Evolutionary conservation across 2,797 vertebrate species (phyloP).

Genomic region (Diplodus puntazzo): DNA sequence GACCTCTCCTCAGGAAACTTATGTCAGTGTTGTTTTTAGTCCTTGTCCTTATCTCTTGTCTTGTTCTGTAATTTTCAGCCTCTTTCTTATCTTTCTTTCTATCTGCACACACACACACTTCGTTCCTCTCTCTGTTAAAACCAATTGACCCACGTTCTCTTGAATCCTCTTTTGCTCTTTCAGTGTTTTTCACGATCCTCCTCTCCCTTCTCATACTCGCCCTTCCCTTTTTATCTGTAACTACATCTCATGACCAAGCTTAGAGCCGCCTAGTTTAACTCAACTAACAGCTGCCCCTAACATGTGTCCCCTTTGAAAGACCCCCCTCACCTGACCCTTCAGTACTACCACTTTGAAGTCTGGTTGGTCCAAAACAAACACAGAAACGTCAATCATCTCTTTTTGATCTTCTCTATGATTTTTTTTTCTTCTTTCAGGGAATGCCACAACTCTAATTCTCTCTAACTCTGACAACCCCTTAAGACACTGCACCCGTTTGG

Average conservation of each 20-base stretch:
- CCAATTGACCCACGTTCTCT: conserved; percentile 41
- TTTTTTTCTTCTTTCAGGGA: conserved; percentile 82
- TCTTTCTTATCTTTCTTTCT: conserved; percentile 50
- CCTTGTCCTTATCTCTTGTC: conserved; percentile 78
- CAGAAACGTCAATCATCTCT: conserved; percentile 65
- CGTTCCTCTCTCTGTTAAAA: conserved; percentile 46
- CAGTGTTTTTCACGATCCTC: conserved; percentile 67
- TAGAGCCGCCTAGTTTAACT: conserved; percentile 75
- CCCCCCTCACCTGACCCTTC: conserved; percentile 43
- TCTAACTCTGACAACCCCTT: conserved; percentile 76
- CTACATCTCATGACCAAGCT: conserved; percentile 81
- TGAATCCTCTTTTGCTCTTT: conserved; percentile 60
- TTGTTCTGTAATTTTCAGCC: conserved; percentile 70
- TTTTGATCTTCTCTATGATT: conserved; percentile 76
- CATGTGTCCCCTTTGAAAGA: conserved; percentile 68
- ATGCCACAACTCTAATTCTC: conserved; percentile 78
- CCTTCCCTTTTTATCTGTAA: conserved; percentile 82
- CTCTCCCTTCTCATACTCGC: conserved; percentile 66
- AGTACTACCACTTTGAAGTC: conserved; percentile 43
- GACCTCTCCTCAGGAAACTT: conserved; percentile 56
- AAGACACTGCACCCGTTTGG: conserved; percentile 84
- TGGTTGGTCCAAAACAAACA: conserved; percentile 71
- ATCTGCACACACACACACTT: conserved; percentile 27
- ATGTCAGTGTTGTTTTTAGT: conserved; percentile 80
- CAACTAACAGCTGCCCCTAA: conserved; percentile 77